A percentile compares a stretch with the other conserved stretches of the same genome.
phyloP scores from a whole-genome alignment of 2,113 vertebrate species.

The Phaethon lepturus region DNA sequence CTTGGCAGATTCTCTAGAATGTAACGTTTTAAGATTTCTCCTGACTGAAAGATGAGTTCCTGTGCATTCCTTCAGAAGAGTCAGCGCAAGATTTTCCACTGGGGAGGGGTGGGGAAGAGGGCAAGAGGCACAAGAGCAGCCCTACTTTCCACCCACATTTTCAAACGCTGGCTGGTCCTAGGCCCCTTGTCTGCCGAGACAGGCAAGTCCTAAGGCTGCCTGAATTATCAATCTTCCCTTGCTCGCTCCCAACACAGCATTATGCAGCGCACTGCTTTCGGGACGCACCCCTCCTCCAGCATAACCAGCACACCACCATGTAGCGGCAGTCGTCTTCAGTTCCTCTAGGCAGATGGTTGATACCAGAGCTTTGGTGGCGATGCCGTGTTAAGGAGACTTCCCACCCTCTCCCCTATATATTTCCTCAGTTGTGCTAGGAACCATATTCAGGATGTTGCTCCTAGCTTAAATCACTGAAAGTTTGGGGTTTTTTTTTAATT shows the following conservation, averaged over 20 bases:
- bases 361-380: background rate
- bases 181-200: accelerated
- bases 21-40: accelerated
- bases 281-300: background rate
- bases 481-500: accelerated
- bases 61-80: background rate
- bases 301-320: background rate
- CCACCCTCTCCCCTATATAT: accelerated
- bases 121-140: background rate
- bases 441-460: accelerated
- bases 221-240: background rate
- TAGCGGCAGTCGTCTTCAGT: accelerated
- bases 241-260: background rate
- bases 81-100: accelerated
- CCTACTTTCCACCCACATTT: accelerated
- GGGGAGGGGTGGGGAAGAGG: background rate
- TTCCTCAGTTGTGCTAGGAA: background rate
- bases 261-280: background rate
- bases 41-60: background rate
- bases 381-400: background rate
- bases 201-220: background rate
- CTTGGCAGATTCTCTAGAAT: background rate
- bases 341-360: background rate
- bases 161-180: background rate
- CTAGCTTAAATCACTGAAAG: background rate